A percentile compares a stretch with the other conserved stretches of the same genome.
Conservation (phyloP, 1,140 invertebrate genomes). For the Lithobius niger region DNA sequence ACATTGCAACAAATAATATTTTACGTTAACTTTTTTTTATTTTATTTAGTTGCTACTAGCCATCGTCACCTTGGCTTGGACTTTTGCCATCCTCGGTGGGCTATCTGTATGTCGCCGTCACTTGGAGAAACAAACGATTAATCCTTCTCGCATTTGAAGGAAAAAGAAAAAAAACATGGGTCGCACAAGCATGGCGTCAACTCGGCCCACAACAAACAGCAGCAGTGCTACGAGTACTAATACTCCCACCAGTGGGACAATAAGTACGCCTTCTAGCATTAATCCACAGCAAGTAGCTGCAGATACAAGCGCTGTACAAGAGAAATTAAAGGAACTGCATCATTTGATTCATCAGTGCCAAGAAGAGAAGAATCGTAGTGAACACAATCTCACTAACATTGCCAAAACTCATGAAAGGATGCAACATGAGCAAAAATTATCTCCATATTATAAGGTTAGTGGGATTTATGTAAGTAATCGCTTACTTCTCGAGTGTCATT, state of each 20-base stretch:
- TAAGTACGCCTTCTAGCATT: neutral
- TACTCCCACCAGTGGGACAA: neutral
- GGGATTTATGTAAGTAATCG: no score
- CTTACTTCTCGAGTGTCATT: slow-evolving; percentile 3
- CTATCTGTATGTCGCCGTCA: neutral
- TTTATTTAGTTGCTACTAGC: neutral
- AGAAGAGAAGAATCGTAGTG: slow-evolving; percentile 55
- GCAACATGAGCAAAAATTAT: slow-evolving; percentile 49
- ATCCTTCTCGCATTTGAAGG: neutral
- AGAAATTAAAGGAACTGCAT: slow-evolving; percentile 60
- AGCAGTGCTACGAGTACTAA: neutral
- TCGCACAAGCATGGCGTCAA: neutral
- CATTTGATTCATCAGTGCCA: slow-evolving; percentile 64
- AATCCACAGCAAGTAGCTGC: neutral
- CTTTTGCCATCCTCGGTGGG: neutral
- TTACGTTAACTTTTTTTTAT: neutral
- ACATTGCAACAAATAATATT: no score
- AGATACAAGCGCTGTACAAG: slow-evolving; percentile 36
- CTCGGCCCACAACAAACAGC: neutral
- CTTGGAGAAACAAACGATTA: no score
- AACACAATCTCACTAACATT: slow-evolving; percentile 62
- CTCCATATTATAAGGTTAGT: slow-evolving; percentile 39
- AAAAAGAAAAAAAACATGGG: neutral
- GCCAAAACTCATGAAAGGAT: slow-evolving; percentile 62
- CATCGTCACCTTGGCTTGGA: neutral